phyloP scores from a whole-genome alignment of 2,797 vertebrate species.

The Rhabdomys pumilio region DNA sequence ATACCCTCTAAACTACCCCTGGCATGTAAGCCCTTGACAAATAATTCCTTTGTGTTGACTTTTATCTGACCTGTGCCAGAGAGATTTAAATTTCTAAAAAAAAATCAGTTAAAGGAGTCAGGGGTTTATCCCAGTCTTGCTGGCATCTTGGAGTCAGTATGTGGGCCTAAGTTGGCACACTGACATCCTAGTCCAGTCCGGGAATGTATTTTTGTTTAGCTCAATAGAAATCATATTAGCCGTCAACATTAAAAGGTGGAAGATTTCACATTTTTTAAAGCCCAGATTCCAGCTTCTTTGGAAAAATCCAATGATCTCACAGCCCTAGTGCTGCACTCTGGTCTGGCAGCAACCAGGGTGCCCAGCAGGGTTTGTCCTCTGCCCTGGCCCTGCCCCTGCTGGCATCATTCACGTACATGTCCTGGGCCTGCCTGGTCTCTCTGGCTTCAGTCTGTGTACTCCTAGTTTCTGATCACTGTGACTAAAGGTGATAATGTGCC shows the following conservation, averaged over 20 bases:
- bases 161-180: not conserved
- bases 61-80: not conserved
- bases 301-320: constrained; percentile 67
- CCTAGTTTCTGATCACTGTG: not conserved
- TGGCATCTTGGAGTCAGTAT: not conserved
- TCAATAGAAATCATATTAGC: constrained; percentile 60
- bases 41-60: not conserved
- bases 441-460: not conserved
- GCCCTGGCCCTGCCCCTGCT: fast-evolving
- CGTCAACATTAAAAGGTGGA: constrained; percentile 61
- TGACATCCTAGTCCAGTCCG: constrained; percentile 47
- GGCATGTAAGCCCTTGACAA: not conserved
- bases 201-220: constrained; percentile 76
- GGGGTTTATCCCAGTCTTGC: not conserved
- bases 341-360: constrained; percentile 6
- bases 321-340: constrained; percentile 39
- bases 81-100: not conserved
- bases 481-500: not conserved
- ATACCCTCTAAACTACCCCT: not conserved
- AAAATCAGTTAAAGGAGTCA: not conserved
- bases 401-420: fast-evolving
- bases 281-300: constrained; percentile 63
- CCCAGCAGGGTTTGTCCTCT: too few species aligned
- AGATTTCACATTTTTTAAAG: constrained; percentile 67
- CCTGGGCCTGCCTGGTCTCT: not conserved